Conservation (phyloP, 2,113 vertebrate species). For the Lagopus leucura region DNA sequence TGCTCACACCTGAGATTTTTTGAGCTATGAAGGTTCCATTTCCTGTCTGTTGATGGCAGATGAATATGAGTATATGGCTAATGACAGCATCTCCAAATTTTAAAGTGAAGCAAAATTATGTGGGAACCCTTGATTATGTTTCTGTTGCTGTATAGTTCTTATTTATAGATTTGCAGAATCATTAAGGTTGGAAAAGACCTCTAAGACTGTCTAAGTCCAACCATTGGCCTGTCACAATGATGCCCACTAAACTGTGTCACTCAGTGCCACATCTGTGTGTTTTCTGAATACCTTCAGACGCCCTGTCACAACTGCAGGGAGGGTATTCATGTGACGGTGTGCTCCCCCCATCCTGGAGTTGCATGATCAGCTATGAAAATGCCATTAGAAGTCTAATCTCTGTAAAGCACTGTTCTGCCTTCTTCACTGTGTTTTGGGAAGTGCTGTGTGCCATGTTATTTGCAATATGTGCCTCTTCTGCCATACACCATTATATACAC, state of each 20-base stretch:
- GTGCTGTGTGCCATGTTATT: neutral
- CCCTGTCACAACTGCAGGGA: too few species aligned
- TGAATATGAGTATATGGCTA: neutral
- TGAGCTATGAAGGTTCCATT: neutral
- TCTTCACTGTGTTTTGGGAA: neutral
- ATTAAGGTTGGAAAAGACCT: too few species aligned
- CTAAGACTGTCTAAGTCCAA: too few species aligned
- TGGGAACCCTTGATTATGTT: neutral
- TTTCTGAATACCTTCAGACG: too few species aligned
- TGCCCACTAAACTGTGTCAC: too few species aligned
- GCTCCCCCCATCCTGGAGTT: neutral
- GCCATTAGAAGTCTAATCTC: neutral
- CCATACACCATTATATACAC: neutral
- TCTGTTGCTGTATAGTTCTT: neutral
- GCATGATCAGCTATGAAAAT: neutral
- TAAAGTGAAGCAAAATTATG: neutral
- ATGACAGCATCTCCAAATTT: neutral
- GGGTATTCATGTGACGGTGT: too few species aligned
- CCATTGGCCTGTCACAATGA: too few species aligned
- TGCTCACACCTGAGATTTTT: neutral
- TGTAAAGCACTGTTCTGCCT: neutral
- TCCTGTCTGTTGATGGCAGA: neutral
- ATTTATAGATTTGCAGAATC: too few species aligned
- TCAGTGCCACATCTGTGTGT: too few species aligned
- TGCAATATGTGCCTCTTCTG: neutral